Evolutionary conservation across 1,140 invertebrate genomes (phyloP).

Genomic region (Polypedilum pembai): DNA sequence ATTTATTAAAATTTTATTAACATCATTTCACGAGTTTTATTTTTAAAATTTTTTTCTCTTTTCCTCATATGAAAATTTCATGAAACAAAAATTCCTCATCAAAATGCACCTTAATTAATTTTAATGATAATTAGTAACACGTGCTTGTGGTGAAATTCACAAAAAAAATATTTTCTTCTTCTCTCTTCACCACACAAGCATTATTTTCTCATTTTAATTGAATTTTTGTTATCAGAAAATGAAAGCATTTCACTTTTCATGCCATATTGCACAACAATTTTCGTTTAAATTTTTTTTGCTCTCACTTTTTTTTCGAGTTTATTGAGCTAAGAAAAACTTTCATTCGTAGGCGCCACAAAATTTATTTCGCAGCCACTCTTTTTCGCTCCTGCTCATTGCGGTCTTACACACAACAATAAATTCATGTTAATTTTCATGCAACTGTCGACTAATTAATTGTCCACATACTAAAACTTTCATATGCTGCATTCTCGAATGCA

Average conservation of each 20-base stretch:
- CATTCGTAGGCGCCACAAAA: constrained; percentile 8
- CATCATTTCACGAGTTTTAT: too few species aligned
- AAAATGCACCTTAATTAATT: not conserved
- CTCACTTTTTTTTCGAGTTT: not conserved
- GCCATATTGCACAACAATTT: constrained; percentile 8
- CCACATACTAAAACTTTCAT: not conserved
- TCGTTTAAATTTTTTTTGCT: not conserved
- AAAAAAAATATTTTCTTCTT: not conserved
- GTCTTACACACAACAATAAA: not conserved
- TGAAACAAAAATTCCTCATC: too few species aligned
- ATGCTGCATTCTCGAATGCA: not conserved
- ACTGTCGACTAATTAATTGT: not conserved
- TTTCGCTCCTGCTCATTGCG: not conserved
- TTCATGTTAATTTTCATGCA: not conserved
- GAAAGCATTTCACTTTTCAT: constrained; percentile 18
- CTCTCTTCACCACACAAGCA: not conserved
- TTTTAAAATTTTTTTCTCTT: too few species aligned
- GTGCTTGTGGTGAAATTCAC: not conserved
- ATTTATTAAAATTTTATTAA: too few species aligned
- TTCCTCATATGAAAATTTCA: too few species aligned
- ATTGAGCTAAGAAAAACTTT: not conserved
- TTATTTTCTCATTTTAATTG: constrained; percentile 4
- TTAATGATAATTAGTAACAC: not conserved
- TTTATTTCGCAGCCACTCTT: not conserved
- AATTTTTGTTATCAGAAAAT: not conserved